These are phyloP conservation scores for Eriocheir sinensis DNA, from an alignment of 1,140 invertebrate species.

Conservation along the genomic window DNA sequence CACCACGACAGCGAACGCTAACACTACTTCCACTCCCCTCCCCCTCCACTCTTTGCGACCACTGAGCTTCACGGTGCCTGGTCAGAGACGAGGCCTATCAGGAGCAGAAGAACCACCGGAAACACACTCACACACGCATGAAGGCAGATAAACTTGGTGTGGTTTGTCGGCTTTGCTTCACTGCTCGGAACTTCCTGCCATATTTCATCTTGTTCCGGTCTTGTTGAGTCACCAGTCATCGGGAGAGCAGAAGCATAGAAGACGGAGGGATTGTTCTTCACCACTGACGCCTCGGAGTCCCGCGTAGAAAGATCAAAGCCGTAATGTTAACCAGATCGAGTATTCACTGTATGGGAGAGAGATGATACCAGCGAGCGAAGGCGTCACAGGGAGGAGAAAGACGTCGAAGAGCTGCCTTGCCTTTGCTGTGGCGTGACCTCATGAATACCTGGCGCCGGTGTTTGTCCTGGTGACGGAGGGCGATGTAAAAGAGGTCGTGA, in stretches of 20 bases:
- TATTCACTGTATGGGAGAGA: neutral
- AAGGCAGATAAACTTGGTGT: neutral
- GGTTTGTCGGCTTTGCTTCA: too few species aligned
- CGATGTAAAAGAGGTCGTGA: neutral
- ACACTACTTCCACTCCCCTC: too few species aligned
- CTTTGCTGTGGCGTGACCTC: neutral
- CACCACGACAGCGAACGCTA: neutral
- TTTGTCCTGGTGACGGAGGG: neutral
- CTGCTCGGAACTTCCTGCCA: neutral
- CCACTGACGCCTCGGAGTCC: neutral
- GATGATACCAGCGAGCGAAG: neutral
- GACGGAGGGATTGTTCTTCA: neutral
- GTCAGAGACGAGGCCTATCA: too few species aligned
- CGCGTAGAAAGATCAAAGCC: neutral
- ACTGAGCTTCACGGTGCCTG: too few species aligned
- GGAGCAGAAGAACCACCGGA: neutral
- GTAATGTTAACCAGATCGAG: neutral
- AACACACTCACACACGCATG: neutral
- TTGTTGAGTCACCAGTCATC: neutral
- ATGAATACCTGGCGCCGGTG: neutral
- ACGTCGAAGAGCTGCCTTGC: too few species aligned
- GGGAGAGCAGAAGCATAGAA: neutral
- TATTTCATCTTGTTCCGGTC: neutral
- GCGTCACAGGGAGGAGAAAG: neutral
- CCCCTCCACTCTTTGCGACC: too few species aligned